phyloP scores from a whole-genome alignment of 2,888 invertebrate species.

The Agrypnus murinus region DNA sequence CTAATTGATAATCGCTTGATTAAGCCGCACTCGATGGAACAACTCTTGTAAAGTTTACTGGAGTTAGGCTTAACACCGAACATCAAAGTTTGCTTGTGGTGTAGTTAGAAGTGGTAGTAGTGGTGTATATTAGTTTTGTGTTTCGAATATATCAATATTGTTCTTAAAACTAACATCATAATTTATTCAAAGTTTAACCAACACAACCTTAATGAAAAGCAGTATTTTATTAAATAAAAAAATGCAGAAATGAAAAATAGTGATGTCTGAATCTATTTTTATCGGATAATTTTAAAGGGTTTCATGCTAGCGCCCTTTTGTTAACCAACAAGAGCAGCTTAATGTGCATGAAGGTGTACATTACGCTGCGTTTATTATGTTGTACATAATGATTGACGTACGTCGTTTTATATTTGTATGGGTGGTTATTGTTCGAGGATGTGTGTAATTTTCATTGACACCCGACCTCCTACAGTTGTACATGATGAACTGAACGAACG shows the following conservation, averaged over 20 bases:
- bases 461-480: background rate
- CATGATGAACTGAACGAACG: background rate
- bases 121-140: too few species aligned
- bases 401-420: conserved; percentile 4
- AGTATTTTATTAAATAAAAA: too few species aligned
- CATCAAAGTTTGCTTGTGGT: conserved; percentile 12
- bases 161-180: too few species aligned
- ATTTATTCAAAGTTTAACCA: too few species aligned
- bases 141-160: too few species aligned
- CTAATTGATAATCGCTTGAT: conserved; percentile 41
- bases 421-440: conserved; percentile 27
- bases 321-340: background rate
- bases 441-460: conserved; percentile 7
- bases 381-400: conserved; percentile 16
- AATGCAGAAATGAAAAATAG: too few species aligned
- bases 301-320: conserved; percentile 1
- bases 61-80: conserved; percentile 12
- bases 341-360: conserved; percentile 14
- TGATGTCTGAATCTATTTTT: too few species aligned
- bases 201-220: too few species aligned
- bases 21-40: conserved; percentile 36
- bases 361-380: conserved; percentile 13
- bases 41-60: conserved; percentile 32
- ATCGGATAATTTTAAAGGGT: conserved; percentile 11
- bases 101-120: background rate